A percentile compares a stretch with the other conserved stretches of the same genome.
Evolutionary conservation across 1,140 invertebrate species (phyloP).

Genomic region (Drosophila teissieri): DNA sequence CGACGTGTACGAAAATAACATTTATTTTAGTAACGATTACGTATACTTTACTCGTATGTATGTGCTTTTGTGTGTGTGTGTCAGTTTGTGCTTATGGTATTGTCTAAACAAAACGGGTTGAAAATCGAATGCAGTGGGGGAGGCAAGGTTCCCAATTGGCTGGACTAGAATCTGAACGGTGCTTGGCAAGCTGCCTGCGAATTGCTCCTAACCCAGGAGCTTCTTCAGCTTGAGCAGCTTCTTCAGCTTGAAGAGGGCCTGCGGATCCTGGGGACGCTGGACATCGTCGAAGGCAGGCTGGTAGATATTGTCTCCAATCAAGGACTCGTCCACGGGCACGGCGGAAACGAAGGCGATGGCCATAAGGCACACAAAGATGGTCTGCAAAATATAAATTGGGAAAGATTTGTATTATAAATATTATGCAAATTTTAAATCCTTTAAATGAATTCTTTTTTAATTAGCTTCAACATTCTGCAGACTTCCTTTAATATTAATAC

Average conservation of each 20-base stretch:
- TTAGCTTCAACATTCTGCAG: not conserved
- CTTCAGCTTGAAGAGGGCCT: slow-evolving; percentile 79
- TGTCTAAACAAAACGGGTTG: slow-evolving; percentile 26
- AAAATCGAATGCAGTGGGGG: slow-evolving; percentile 21
- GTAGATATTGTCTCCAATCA: slow-evolving; percentile 72
- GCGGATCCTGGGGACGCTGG: slow-evolving; percentile 68
- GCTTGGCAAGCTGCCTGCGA: not conserved
- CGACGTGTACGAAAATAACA: slow-evolving; percentile 34
- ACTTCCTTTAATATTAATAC: too few relatives aligned
- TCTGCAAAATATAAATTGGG: slow-evolving; percentile 34
- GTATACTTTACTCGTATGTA: slow-evolving; percentile 17
- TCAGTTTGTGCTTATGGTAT: slow-evolving; percentile 23
- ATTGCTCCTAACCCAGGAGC: slow-evolving; percentile 60
- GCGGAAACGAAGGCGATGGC: slow-evolving; percentile 63
- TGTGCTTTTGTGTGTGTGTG: slow-evolving; percentile 1
- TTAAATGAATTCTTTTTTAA: too few relatives aligned
- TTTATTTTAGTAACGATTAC: slow-evolving; percentile 44
- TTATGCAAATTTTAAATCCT: too few relatives aligned
- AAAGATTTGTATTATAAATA: too few relatives aligned
- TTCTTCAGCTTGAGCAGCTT: slow-evolving; percentile 79
- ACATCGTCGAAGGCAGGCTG: slow-evolving; percentile 59
- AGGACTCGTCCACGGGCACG: slow-evolving; percentile 72
- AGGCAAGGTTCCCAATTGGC: slow-evolving; percentile 28
- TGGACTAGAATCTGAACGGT: slow-evolving; percentile 56
- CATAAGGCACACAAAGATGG: slow-evolving; percentile 67